phyloP scores from a whole-genome alignment of 1,140 invertebrate genomes.

The Drosophila erecta region DNA sequence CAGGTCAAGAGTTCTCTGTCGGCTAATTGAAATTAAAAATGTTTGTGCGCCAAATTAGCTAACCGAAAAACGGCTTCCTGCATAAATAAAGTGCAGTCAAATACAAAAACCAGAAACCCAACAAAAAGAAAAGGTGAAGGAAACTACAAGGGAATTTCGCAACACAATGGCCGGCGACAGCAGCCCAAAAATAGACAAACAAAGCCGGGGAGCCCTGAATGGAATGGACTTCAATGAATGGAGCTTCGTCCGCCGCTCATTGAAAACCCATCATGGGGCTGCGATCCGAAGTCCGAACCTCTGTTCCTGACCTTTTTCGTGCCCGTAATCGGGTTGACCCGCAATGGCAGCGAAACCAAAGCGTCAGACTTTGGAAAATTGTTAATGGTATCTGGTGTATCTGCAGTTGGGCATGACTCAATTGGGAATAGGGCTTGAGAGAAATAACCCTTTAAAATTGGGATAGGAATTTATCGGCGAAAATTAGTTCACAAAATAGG shows the following conservation, averaged over 20 bases:
- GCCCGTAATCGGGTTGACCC: constrained; percentile 27
- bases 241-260: constrained; percentile 20
- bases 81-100: constrained; percentile 65
- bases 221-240: constrained; percentile 37
- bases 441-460: background rate
- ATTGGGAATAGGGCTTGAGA: background rate
- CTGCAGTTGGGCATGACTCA: background rate
- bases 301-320: constrained; percentile 38
- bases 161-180: constrained; percentile 44
- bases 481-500: background rate
- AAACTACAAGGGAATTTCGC: background rate
- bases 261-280: constrained; percentile 32
- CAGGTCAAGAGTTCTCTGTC: constrained; percentile 48
- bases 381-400: constrained; percentile 33
- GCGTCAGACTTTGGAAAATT: constrained; percentile 31
- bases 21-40: constrained; percentile 55
- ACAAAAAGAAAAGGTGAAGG: constrained; percentile 26
- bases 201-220: constrained; percentile 46
- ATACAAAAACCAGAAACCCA: constrained; percentile 31
- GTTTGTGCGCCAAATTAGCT: constrained; percentile 64
- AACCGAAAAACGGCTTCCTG: constrained; percentile 35
- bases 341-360: constrained; percentile 33
- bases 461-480: background rate
- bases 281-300: constrained; percentile 12
- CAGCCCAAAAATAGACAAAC: constrained; percentile 74